Conservation (phyloP, 2,113 vertebrate species). For the Poeciliopsis occidentalis region DNA sequence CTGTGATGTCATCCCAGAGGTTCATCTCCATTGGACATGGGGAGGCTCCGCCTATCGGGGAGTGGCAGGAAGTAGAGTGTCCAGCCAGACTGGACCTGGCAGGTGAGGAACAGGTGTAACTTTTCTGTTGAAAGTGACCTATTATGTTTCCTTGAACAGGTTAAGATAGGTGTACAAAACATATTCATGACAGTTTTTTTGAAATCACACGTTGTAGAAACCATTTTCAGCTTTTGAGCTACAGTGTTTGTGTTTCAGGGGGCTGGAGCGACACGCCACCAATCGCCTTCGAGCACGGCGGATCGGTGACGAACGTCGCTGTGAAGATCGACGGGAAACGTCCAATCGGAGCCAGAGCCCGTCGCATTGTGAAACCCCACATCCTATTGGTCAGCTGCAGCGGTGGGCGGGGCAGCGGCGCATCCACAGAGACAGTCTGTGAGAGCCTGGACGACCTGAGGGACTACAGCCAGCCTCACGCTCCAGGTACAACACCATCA, state of each 20-base stretch:
- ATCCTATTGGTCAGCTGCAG: constrained; percentile 81
- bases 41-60: constrained; percentile 75
- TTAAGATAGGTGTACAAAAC: no score
- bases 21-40: constrained; percentile 79
- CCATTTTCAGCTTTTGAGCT: background rate
- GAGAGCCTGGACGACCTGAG: constrained; percentile 81
- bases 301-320: constrained; percentile 87
- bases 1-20: constrained; percentile 88
- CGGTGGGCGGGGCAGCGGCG: constrained; percentile 52
- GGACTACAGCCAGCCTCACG: constrained; percentile 92
- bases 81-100: constrained; percentile 93
- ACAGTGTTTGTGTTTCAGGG: constrained; percentile 71
- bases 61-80: constrained; percentile 88
- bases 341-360: constrained; percentile 86
- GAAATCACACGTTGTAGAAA: background rate
- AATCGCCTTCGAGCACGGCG: constrained; percentile 92
- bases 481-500: constrained; percentile 80
- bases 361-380: constrained; percentile 80
- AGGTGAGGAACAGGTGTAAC: constrained; percentile 70
- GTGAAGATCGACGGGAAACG: constrained; percentile 86
- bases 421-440: constrained; percentile 78
- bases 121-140: background rate
- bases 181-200: no score
- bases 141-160: no score
- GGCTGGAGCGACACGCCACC: constrained; percentile 97